Evolutionary conservation across 2,113 vertebrate species (phyloP).

Genomic region (Thalassoma bifasciatum): DNA sequence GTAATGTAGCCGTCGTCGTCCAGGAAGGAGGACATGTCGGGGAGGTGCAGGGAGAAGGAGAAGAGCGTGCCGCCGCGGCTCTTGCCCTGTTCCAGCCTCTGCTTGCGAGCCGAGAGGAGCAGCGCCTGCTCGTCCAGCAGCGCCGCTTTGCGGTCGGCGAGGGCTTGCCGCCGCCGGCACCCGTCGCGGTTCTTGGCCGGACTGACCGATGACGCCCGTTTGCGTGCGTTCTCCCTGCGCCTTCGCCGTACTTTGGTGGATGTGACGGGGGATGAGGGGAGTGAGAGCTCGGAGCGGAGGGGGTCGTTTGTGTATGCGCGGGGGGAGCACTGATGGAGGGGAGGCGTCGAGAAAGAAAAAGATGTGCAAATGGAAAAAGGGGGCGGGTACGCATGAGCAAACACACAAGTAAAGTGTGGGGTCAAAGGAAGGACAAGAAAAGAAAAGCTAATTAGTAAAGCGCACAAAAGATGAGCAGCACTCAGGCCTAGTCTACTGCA

Average conservation of each 20-base stretch:
- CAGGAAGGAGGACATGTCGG: constrained; percentile 91
- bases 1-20: constrained; percentile 97
- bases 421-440: constrained; percentile 92
- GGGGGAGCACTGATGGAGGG: constrained; percentile 80
- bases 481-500: constrained; percentile 61
- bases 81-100: constrained; percentile 81
- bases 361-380: constrained; percentile 62
- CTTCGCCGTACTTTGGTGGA: constrained; percentile 89
- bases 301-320: constrained; percentile 84
- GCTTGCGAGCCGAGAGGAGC: constrained; percentile 86
- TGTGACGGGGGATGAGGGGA: constrained; percentile 82
- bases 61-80: constrained; percentile 87
- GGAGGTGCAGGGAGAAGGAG: constrained; percentile 99
- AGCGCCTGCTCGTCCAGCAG: constrained; percentile 85
- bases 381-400: constrained; percentile 69
- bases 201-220: constrained; percentile 78
- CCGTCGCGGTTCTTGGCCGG: constrained; percentile 68
- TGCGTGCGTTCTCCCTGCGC: constrained; percentile 86
- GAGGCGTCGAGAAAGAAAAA: constrained; percentile 66
- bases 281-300: constrained; percentile 82
- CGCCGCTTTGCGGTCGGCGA: constrained; percentile 83
- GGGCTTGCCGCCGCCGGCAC: constrained; percentile 76
- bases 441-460: constrained; percentile 95
- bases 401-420: constrained; percentile 86
- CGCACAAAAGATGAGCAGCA: constrained; percentile 77